A percentile compares a stretch with the other conserved stretches of the same genome.
phyloP scores from a whole-genome alignment of 2,797 vertebrate species.

The Meda fulgida region DNA sequence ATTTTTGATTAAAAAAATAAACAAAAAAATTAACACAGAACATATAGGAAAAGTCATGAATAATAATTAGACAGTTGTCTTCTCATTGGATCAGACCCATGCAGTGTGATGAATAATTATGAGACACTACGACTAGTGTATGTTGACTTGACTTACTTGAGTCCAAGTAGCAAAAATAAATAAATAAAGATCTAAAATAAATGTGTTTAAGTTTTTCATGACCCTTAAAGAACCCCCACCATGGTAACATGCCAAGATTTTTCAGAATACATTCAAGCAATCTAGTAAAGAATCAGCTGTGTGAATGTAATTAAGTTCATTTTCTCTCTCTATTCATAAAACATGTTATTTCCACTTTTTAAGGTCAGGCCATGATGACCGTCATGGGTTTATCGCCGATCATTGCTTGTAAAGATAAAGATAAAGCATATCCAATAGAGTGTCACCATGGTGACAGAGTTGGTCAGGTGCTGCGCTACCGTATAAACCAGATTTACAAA shows the following conservation, averaged over 20 bases:
- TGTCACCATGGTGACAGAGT: conserved; percentile 33
- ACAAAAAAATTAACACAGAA: neutral
- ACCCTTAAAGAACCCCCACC: neutral
- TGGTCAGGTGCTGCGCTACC: conserved; percentile 7
- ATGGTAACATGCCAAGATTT: neutral
- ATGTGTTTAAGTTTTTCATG: neutral
- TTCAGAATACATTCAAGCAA: conserved; percentile 15
- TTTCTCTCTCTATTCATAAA: neutral
- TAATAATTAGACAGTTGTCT: neutral
- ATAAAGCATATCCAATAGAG: conserved; percentile 7
- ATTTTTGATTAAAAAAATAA: neutral
- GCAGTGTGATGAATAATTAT: neutral
- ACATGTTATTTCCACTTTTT: neutral
- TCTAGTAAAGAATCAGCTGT: neutral
- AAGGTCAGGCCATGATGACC: neutral
- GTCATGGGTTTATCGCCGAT: conserved; percentile 1
- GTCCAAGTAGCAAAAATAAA: neutral
- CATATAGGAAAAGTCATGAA: neutral
- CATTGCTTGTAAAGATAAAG: conserved; percentile 15
- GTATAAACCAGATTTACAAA: conserved; percentile 21
- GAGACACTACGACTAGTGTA: neutral
- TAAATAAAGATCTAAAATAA: neutral
- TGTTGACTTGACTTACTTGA: neutral
- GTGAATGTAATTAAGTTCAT: neutral
- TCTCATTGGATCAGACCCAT: neutral